Conservation (phyloP, 92 coral and sea anemone species). For the Phymanthus crucifer region DNA sequence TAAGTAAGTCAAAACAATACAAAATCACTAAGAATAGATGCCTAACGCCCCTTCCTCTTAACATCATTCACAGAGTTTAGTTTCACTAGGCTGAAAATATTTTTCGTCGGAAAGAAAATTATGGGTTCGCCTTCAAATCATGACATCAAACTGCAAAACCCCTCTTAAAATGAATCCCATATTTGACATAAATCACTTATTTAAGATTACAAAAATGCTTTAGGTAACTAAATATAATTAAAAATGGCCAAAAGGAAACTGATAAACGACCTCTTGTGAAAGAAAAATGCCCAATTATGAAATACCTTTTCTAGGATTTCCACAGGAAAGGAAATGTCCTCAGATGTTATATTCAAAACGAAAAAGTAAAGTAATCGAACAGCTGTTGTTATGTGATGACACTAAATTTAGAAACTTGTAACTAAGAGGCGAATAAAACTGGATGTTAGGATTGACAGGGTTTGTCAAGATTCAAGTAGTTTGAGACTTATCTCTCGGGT, state of each 20-base stretch:
- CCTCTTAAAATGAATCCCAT: no score
- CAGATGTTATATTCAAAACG: background rate
- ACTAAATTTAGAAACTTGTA: background rate
- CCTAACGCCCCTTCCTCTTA: no score
- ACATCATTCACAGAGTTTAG: no score
- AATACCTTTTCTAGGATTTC: background rate
- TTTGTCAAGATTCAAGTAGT: background rate
- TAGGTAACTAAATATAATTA: background rate
- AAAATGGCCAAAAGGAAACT: background rate
- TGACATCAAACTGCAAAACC: no score
- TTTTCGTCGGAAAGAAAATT: no score
- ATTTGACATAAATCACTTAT: no score
- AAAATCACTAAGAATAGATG: background rate
- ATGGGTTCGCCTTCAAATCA: no score
- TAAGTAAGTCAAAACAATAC: background rate
- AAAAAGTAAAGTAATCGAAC: background rate
- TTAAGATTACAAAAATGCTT: no score
- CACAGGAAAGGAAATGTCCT: background rate
- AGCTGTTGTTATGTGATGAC: background rate
- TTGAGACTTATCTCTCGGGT: background rate
- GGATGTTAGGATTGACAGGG: background rate
- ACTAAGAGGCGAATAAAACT: background rate
- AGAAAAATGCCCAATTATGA: background rate
- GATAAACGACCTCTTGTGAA: background rate
- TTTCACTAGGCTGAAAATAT: no score